phyloP scores from a whole-genome alignment of 2,797 vertebrate genomes.

The Sphenodon punctatus region DNA sequence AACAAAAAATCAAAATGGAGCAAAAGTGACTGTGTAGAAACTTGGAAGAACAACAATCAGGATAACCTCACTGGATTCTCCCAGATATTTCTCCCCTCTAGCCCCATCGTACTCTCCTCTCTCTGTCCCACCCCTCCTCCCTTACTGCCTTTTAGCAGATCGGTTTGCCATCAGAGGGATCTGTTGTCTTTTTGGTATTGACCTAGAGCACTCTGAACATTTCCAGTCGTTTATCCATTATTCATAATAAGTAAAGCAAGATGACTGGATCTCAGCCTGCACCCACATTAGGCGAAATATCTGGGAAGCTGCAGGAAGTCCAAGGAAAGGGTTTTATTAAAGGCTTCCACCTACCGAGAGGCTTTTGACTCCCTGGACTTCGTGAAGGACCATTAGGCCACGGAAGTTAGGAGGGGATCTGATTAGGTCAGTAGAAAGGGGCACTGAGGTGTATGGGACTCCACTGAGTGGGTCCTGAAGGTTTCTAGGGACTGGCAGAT shows the following conservation, averaged over 20 bases:
- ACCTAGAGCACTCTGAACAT: accelerated
- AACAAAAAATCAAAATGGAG: not conserved
- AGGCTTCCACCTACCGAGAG: not conserved
- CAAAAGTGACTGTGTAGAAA: not conserved
- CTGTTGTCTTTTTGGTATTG: not conserved
- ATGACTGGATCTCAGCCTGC: accelerated
- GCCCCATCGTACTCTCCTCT: too few relatives aligned
- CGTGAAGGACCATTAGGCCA: not conserved
- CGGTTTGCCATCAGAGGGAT: not conserved
- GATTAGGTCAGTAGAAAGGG: too few relatives aligned
- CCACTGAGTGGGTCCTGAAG: too few relatives aligned
- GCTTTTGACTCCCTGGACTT: not conserved
- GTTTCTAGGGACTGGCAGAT: too few relatives aligned
- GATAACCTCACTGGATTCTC: accelerated
- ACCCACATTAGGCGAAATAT: accelerated
- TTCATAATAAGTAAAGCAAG: not conserved
- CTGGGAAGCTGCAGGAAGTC: not conserved
- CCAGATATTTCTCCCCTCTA: not conserved
- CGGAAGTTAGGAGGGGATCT: not conserved
- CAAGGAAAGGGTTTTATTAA: not conserved
- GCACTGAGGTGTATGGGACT: too few relatives aligned
- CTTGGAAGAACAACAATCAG: not conserved
- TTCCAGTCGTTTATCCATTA: not conserved
- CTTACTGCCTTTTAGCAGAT: accelerated
- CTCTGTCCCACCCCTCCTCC: accelerated